A percentile compares a stretch with the other conserved stretches of the same genome.
These are phyloP conservation scores for Geococcyx californianus DNA, from an alignment of 2,113 vertebrate species.

Conservation along the genomic window DNA sequence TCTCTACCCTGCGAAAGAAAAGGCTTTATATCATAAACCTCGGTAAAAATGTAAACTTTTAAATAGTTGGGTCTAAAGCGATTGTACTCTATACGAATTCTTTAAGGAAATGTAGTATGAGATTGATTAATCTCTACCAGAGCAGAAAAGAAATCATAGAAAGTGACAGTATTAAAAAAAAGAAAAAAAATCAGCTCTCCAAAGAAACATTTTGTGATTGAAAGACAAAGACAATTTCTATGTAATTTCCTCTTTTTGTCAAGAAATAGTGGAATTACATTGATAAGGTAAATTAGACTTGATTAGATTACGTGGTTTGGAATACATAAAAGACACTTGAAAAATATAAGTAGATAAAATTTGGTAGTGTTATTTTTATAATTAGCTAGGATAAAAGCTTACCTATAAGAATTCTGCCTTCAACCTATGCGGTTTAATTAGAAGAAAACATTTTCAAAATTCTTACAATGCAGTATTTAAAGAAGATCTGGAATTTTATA, in stretches of 20 bases:
- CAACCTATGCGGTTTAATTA: not conserved
- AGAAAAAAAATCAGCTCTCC: not conserved
- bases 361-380: not conserved
- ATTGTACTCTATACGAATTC: not conserved
- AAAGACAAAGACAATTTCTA: slow-evolving; percentile 12
- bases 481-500: not conserved
- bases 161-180: not conserved
- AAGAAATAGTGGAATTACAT: not conserved
- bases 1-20: not conserved
- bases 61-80: not conserved
- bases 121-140: not conserved
- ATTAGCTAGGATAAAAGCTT: not conserved
- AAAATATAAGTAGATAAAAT: not conserved
- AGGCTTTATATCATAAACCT: not conserved
- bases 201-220: not conserved
- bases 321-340: not conserved
- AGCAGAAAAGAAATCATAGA: not conserved
- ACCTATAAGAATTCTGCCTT: not conserved
- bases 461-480: not conserved
- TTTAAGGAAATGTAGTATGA: not conserved
- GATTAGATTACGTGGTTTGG: not conserved
- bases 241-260: not conserved
- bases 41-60: not conserved
- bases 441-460: not conserved
- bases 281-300: not conserved